A percentile compares a stretch with the other conserved stretches of the same genome.
Conservation (phyloP, 2,113 vertebrate species). For the Coryphaenoides rupestris region DNA sequence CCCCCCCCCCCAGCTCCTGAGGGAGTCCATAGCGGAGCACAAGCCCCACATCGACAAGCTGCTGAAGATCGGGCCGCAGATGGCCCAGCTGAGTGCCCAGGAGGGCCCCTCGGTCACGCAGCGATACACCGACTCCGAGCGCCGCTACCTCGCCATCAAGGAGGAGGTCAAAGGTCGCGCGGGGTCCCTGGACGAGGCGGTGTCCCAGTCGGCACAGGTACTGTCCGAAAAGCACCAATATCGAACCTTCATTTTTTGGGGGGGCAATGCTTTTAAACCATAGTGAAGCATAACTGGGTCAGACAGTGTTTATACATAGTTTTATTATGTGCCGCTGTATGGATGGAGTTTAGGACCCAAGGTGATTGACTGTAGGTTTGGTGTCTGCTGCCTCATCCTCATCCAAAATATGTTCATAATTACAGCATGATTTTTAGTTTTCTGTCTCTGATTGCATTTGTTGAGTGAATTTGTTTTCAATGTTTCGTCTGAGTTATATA, state of each 20-base stretch:
- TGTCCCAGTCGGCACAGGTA: conserved; percentile 95
- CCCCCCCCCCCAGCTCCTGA: conserved; percentile 76
- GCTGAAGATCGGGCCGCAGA: conserved; percentile 93
- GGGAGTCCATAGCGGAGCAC: conserved; percentile 94
- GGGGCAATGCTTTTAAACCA: not conserved
- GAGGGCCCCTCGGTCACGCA: conserved; percentile 84
- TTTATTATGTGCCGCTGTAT: no score
- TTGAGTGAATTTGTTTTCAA: no score
- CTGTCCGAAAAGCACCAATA: not conserved
- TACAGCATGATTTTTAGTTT: no score
- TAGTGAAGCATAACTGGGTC: not conserved
- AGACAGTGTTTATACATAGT: not conserved
- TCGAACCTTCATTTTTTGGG: not conserved
- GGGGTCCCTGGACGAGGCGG: conserved; percentile 83
- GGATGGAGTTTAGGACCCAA: no score
- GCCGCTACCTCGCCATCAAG: conserved; percentile 84
- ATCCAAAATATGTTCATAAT: no score
- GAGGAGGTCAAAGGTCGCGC: conserved; percentile 89
- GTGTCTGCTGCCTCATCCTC: no score
- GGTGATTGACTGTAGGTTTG: no score
- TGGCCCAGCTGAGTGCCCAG: conserved; percentile 86
- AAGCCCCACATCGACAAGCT: conserved; percentile 98
- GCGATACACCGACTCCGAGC: conserved; percentile 80
- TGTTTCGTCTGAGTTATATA: no score
- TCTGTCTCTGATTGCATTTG: no score